Evolutionary conservation across 2,888 invertebrate species (phyloP).

Genomic region (Acronicta leporina): DNA sequence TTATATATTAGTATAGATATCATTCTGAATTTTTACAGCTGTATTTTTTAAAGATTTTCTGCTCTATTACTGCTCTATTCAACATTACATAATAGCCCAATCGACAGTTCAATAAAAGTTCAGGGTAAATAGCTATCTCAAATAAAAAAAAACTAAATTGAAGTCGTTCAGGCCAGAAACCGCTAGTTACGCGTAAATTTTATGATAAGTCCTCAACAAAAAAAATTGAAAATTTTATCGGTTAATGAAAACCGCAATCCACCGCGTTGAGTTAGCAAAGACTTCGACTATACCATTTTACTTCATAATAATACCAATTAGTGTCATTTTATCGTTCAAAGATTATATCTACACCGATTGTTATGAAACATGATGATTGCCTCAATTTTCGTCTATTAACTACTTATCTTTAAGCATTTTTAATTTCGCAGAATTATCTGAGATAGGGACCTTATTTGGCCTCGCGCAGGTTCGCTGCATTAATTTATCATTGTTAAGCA

Average conservation of each 20-base stretch:
- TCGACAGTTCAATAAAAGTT: neutral
- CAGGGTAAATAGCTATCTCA: neutral
- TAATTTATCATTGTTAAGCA: too few species aligned
- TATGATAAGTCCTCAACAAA: conserved; percentile 21
- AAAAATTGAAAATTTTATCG: conserved; percentile 14
- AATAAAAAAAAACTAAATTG: conserved; percentile 28
- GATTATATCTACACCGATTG: conserved; percentile 8
- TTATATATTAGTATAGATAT: too few species aligned
- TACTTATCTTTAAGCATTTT: too few species aligned
- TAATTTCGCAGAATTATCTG: too few species aligned
- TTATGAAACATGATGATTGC: neutral
- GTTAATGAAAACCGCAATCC: conserved; percentile 29
- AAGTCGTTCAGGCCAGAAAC: conserved; percentile 13
- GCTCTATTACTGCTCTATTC: too few species aligned
- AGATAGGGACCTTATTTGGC: too few species aligned
- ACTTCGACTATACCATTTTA: conserved; percentile 11
- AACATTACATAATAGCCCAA: neutral
- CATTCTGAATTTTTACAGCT: too few species aligned
- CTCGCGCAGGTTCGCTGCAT: too few species aligned
- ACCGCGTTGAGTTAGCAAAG: conserved; percentile 13
- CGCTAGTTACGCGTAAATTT: conserved; percentile 11
- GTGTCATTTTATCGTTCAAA: conserved; percentile 3
- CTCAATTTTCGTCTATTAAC: too few species aligned
- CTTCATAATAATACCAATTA: conserved; percentile 23
- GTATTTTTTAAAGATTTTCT: too few species aligned